Conservation (phyloP, 2,113 vertebrate genomes). For the Tupaia tana region DNA sequence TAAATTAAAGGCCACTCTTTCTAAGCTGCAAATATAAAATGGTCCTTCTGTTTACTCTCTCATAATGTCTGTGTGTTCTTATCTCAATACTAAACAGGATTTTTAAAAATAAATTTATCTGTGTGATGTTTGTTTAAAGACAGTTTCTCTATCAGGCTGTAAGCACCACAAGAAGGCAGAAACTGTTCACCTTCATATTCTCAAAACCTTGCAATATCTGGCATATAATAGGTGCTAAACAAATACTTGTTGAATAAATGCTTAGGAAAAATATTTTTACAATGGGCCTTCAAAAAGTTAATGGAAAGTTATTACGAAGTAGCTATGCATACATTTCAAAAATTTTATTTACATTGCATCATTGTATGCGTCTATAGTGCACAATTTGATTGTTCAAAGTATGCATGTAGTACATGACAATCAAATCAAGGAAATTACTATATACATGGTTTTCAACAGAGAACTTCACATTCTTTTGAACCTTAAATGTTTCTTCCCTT, state of each 20-base stretch:
- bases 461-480: no score
- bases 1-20: neutral
- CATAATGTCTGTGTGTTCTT: neutral
- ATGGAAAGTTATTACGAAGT: no score
- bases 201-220: neutral
- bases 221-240: neutral
- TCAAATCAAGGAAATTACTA: no score
- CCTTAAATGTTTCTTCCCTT: no score
- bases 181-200: neutral
- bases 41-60: neutral
- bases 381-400: no score
- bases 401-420: no score
- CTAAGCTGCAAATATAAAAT: neutral
- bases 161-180: neutral
- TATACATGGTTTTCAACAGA: no score
- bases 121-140: neutral
- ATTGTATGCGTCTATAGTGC: no score
- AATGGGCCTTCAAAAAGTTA: no score
- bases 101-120: neutral
- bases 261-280: neutral
- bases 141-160: neutral
- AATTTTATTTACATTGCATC: no score
- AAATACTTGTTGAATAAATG: neutral
- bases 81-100: neutral
- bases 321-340: no score